Evolutionary conservation across 1,140 invertebrate genomes (phyloP), one percentile per base, ranked within the genome.

Genomic region (Lordiphosa collinella): DNA sequence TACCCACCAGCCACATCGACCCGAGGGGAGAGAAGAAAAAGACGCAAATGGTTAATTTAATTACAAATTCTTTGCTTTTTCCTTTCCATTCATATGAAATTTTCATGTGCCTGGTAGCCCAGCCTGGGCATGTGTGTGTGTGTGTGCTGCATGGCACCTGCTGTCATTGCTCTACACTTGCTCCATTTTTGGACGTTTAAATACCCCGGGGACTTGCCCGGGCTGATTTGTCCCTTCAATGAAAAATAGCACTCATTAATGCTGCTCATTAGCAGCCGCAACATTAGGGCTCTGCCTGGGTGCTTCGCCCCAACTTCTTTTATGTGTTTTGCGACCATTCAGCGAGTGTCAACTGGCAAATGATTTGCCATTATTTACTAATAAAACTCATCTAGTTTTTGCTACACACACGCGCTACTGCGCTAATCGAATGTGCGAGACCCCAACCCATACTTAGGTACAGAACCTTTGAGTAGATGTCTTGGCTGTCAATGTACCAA

Each of bases 281-380:
- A 49, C 37, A 22, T 31, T 47, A 44, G 48, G 9, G 25, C 25
- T 34, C 60, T 22, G 4, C 5, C 34, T 6, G 34, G 12, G 31
- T 29, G 38, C 38, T 50, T 36, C 13, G 2, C 11, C 18, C 18
- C 18, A 18, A 18, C 18, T 25, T 18, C 6, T 43, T 18, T 12
- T 35, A 11, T 2, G 5, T 9, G 10, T 4, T 55, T 16, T 18
- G 37, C n/a, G 14, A 16, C 38, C 64, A 76, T 70, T 66, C 76
- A 52, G 60, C 78, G 69, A 78, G 84, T 87, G 84, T 87, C 84
- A 86, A 87, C 84, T 74, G 63, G 50, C 85, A 87, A 87, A 87
- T 87, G 84, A 87, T 87, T 79, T 59, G 74, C 85, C 85, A 87
- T 87, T 87, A 87, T 87, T 87, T 79, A 80, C 84, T 80, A 87